Base-by-base conservation (phyloP, 2,797 vertebrate species). In the Pithecia hirsuta region DNA sequence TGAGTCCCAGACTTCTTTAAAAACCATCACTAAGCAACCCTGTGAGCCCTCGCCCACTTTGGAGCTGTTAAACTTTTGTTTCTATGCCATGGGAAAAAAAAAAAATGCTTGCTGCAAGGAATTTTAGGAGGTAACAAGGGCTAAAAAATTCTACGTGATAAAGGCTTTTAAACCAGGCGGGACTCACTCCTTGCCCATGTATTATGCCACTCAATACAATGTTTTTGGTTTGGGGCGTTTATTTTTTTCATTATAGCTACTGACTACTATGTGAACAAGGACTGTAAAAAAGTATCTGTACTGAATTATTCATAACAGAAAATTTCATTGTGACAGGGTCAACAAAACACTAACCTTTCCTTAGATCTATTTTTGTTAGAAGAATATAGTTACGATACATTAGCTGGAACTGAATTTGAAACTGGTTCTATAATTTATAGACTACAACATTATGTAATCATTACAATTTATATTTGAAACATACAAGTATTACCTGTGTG, bases 241-340 rank as follows among this genome's bases (percentile, higher is more conserved):
- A 30, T 85, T 78, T 93, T 74, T 89, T 74, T n/a, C 93, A 76
- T 95, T 81, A 90, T 30, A 84, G 64, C 89, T 64, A 75, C 84
- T 79, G n/a, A 92, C 84, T 95, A 7, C 96, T 96, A 57, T 67
- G 46, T 95, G 92, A 95, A 89, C 88, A 89, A 36, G 24, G 64
- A 39, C 93, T 95, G 15, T 52, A 36, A 59, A 70, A 44, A 95
- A 52, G 79, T 96, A 67, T 91, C 95, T 94, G 85, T 84, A 36
- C 70, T 97, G 95, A 97, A 97, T 98, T 97, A 97, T 97, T 98
- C 96, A 94, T 97, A 91, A 39, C 83, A 96, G 88, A 91, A 96
- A 57, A 97, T 96, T 96, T 93, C 96, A 94, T 67, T 96, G 44
- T 91, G 87, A 87, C 90, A 94, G 95, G 93, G 92, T 97, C 97